phyloP scores from a whole-genome alignment of 2,888 invertebrate species.

The Bombylius major region DNA sequence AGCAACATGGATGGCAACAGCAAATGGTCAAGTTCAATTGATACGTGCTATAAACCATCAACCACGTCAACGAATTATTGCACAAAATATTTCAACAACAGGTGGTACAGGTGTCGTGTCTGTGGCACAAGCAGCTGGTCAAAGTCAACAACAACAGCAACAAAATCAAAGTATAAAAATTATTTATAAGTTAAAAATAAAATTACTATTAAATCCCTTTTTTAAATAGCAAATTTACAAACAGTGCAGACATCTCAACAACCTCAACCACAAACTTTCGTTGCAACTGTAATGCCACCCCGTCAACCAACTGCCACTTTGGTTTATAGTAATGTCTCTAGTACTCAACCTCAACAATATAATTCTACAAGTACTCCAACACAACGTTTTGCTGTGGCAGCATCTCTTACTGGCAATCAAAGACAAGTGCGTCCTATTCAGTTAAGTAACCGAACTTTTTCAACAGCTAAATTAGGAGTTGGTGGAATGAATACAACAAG shows the following conservation, averaged over 20 bases:
- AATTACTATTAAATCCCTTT: background rate
- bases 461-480: constrained; percentile 25
- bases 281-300: constrained; percentile 34
- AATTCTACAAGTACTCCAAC: constrained; percentile 20
- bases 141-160: constrained; percentile 15
- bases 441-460: constrained; percentile 27
- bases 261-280: constrained; percentile 28
- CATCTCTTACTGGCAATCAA: constrained; percentile 21
- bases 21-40: constrained; percentile 29
- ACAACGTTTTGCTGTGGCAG: constrained; percentile 31
- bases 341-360: constrained; percentile 28
- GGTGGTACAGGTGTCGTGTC: constrained; percentile 17
- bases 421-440: constrained; percentile 35
- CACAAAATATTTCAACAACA: constrained; percentile 25
- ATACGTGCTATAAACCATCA: constrained; percentile 33
- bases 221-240: background rate
- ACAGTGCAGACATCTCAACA: constrained; percentile 14
- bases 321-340: constrained; percentile 31
- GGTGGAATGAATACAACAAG: constrained; percentile 28
- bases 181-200: background rate
- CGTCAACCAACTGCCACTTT: constrained; percentile 33
- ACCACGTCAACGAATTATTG: constrained; percentile 30
- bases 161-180: constrained; percentile 7
- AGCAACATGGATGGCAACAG: constrained; percentile 33
- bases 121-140: constrained; percentile 18